phyloP scores from a whole-genome alignment of 2,113 vertebrate genomes.

The Tachycineta bicolor region DNA sequence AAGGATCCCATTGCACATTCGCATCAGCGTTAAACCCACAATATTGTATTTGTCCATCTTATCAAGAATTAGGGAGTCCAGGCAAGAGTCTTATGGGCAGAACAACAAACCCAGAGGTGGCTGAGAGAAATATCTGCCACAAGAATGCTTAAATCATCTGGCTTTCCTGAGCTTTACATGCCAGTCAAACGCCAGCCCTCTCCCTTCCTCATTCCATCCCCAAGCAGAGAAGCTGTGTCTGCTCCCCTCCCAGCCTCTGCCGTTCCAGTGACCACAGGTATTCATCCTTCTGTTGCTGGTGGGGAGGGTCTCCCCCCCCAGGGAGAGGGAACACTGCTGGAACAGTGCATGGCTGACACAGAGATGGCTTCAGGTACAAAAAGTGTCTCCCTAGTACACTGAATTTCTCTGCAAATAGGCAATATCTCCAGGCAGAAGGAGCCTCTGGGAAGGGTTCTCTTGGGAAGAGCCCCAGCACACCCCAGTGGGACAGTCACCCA shows the following conservation, averaged over 20 bases:
- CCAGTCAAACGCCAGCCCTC: accelerated
- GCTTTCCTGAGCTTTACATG: not conserved
- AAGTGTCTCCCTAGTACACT: accelerated
- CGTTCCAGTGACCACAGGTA: accelerated
- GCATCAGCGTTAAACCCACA: not conserved
- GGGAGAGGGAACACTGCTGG: accelerated
- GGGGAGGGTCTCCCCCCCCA: not conserved
- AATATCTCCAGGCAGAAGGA: not conserved
- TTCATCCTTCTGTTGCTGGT: not conserved
- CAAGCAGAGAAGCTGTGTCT: not conserved
- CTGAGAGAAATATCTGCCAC: not conserved
- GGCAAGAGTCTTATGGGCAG: not conserved
- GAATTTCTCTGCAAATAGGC: not conserved
- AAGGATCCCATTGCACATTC: not conserved
- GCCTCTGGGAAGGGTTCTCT: not conserved
- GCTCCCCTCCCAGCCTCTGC: not conserved
- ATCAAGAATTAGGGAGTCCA: not conserved
- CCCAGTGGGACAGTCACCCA: not conserved
- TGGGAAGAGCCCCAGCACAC: not conserved
- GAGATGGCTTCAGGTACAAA: not conserved
- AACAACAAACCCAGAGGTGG: not conserved
- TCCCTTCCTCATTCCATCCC: not conserved
- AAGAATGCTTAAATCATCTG: not conserved
- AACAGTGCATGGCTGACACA: accelerated
- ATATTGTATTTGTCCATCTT: not conserved